Evolutionary conservation across 1,140 invertebrate genomes (phyloP), one percentile per base, ranked within the genome.

Genomic region (Camponotus pennsylvanicus): DNA sequence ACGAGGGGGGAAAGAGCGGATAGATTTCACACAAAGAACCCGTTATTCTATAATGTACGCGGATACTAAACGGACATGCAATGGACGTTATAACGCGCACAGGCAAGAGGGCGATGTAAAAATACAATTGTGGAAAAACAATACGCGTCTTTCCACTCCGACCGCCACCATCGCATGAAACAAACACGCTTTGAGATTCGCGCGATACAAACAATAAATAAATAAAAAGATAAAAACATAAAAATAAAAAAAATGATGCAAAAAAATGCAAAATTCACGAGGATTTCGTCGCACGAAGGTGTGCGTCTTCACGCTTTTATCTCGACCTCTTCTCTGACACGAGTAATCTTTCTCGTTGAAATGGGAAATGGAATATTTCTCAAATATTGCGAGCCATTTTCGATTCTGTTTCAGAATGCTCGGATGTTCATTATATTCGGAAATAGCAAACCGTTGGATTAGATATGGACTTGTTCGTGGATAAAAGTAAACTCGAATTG

Each of bases 91-190:
- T 71, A 37, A 69, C 49, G 67, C 57, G 40, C 32, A 9, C 66
- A 61, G 32, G 18, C 9, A 71, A 55, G 37, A 76, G 59, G 42
- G 45, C 57, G 64, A 55, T 40, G 88, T 59, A 86, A 86, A 89
- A 89, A 86, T 73, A 77, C 87, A 61, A 49, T 73, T 67, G 66
- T 66, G 79, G 88, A 70, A 86, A 89, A 89, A 89, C 77, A 88
- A 86, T 69, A 83, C 84, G 76, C 57, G 52, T 40, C 49, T 77
- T 83, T 86, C 52, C 77, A 18, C 49, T 49, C 21, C 73, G 76
- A 67, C 83, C 66, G 73, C 49, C 45, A 21, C 66, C 37, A 63
- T 18, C 40, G 37, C 49, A 42, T 45, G 69, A 4, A 61, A 66
- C 63, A 63, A 79, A 52, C 34, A 67, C 66, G 67, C 83, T 87